Evolutionary conservation across 2,888 invertebrate genomes (phyloP).

Genomic region (Scrobipalpa costella): DNA sequence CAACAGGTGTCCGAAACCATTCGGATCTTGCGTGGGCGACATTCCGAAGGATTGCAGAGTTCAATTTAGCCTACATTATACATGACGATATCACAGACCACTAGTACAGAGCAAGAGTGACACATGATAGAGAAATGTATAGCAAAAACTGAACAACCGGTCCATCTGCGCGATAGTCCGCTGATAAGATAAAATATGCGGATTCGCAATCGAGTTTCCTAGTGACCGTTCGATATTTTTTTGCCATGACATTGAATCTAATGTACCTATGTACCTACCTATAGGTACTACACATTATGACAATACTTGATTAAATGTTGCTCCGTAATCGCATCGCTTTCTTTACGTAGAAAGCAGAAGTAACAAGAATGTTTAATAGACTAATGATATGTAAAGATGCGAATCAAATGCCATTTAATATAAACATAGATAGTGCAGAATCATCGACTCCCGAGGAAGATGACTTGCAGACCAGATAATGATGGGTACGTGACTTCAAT

Average conservation of each 20-base stretch:
- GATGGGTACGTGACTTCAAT: conserved; percentile 57
- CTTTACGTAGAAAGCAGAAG: conserved; percentile 11
- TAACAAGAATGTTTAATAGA: not conserved
- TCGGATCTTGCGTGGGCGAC: conserved; percentile 40
- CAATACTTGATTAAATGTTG: not conserved
- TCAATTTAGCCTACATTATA: conserved; percentile 17
- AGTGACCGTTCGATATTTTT: conserved; percentile 10
- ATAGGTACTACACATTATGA: not conserved
- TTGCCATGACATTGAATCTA: not conserved
- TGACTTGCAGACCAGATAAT: conserved; percentile 54
- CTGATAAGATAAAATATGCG: conserved; percentile 22
- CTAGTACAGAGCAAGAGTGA: not conserved
- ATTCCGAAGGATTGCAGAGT: conserved; percentile 30
- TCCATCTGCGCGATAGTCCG: conserved; percentile 4
- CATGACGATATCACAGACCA: conserved; percentile 11
- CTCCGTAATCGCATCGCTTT: not conserved
- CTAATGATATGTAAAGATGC: not conserved
- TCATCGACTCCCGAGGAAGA: conserved; percentile 39
- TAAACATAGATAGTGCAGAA: conserved; percentile 37
- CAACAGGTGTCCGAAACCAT: conserved; percentile 44
- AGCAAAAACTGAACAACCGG: not conserved
- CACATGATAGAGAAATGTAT: conserved; percentile 7
- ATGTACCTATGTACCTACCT: not conserved
- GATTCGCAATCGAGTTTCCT: not conserved
- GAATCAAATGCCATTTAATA: conserved; percentile 23